Conservation (phyloP, 2,113 vertebrate species). For the Caranx ignobilis region DNA sequence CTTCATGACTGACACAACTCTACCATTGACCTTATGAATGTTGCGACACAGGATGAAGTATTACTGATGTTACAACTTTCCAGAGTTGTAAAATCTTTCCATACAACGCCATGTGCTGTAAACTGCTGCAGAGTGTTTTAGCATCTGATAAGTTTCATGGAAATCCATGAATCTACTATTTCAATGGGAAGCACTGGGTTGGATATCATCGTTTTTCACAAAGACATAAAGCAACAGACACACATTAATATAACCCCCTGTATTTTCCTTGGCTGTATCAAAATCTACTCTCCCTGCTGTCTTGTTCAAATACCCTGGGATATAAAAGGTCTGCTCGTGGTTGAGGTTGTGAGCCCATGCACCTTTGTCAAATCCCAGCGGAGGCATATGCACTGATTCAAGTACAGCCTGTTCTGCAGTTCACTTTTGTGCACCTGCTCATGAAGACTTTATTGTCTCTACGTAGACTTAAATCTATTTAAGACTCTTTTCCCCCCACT, state of each 20-base stretch:
- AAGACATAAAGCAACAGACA: background rate
- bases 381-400: background rate
- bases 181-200: background rate
- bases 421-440: conserved; percentile 29
- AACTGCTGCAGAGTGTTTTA: background rate
- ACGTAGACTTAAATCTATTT: background rate
- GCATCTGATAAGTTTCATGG: background rate
- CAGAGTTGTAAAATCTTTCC: conserved; percentile 9
- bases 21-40: background rate
- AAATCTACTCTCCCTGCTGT: background rate
- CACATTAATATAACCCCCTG: background rate
- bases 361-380: background rate
- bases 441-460: background rate
- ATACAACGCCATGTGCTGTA: background rate
- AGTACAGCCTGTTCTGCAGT: background rate
- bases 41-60: background rate
- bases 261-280: background rate
- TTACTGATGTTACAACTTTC: background rate
- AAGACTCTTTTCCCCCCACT: background rate
- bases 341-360: background rate
- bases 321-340: background rate
- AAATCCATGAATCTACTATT: background rate
- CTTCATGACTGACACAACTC: background rate
- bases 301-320: too few species aligned
- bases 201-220: background rate